phyloP scores from a whole-genome alignment of 2,797 vertebrate genomes.

The Pangasius djambal region DNA sequence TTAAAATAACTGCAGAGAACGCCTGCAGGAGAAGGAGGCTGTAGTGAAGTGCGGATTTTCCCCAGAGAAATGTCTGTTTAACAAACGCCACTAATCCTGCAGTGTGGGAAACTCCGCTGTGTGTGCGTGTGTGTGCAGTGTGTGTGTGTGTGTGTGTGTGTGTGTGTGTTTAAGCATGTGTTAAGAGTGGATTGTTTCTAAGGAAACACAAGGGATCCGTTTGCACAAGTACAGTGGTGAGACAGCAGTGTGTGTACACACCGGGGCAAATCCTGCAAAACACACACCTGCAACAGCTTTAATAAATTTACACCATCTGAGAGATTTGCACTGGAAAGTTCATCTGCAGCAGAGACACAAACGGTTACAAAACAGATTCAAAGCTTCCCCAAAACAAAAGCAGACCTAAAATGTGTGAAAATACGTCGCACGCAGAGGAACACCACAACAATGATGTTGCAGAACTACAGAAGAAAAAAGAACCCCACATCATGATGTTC shows the following conservation, averaged over 20 bases:
- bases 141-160: constrained; percentile 13
- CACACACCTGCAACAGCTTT: constrained; percentile 44
- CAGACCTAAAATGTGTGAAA: neutral
- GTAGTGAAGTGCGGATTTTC: constrained; percentile 22
- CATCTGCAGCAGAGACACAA: neutral
- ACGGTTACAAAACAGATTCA: neutral
- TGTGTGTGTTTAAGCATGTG: neutral
- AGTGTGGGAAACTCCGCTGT: constrained; percentile 45
- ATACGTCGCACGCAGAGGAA: neutral
- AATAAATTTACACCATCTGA: constrained; percentile 16
- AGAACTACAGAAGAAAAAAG: neutral
- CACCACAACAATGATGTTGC: neutral
- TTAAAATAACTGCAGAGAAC: neutral
- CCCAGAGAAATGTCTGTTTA: neutral
- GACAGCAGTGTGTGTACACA: constrained; percentile 33
- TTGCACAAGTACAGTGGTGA: neutral
- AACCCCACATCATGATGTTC: neutral
- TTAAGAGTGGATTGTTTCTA: constrained; percentile 44
- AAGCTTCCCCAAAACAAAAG: neutral
- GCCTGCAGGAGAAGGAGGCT: neutral
- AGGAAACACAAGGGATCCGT: constrained; percentile 25
- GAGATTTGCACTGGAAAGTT: constrained; percentile 19
- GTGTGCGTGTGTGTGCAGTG: constrained; percentile 11
- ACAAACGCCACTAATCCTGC: constrained; percentile 7
- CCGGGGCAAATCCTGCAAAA: constrained; percentile 33